phyloP scores from a whole-genome alignment of 2,797 vertebrate species.

The Aphelocoma californica region DNA sequence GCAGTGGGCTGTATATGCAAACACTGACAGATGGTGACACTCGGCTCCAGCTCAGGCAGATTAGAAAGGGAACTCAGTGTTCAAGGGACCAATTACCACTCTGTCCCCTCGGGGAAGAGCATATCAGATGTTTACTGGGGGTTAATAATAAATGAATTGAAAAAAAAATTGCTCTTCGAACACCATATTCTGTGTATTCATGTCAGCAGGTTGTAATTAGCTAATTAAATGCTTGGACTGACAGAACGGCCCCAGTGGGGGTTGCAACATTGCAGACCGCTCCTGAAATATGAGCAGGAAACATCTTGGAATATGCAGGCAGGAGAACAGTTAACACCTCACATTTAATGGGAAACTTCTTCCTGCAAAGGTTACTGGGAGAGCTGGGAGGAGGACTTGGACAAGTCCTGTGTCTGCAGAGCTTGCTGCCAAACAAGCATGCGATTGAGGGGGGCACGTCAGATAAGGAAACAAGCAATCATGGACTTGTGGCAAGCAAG shows the following conservation, averaged over 20 bases:
- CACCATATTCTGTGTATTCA: slow-evolving; percentile 68
- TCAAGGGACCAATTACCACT: slow-evolving; percentile 77
- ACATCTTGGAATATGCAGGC: slow-evolving; percentile 65
- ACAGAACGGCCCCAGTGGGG: slow-evolving; percentile 70
- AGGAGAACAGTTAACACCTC: slow-evolving; percentile 54
- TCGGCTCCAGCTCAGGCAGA: slow-evolving; percentile 67
- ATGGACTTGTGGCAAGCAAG: not conserved
- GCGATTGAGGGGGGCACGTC: accelerated
- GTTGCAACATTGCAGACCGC: slow-evolving; percentile 42
- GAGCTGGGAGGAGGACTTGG: slow-evolving; percentile 39
- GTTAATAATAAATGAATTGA: slow-evolving; percentile 76
- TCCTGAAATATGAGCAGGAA: slow-evolving; percentile 69
- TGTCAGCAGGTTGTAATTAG: slow-evolving; percentile 80
- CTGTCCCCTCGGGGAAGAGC: slow-evolving; percentile 76
- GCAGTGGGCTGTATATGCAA: slow-evolving; percentile 60
- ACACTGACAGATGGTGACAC: slow-evolving; percentile 78
- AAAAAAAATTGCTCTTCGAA: slow-evolving; percentile 66
- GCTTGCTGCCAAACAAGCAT: not conserved
- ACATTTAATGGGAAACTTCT: slow-evolving; percentile 47
- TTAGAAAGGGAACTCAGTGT: slow-evolving; percentile 73
- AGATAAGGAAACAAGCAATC: not conserved
- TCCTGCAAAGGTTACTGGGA: slow-evolving; percentile 56
- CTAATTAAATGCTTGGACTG: slow-evolving; percentile 78
- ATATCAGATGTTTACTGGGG: slow-evolving; percentile 75
- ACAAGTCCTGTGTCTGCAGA: not conserved